Evolutionary conservation across 2,113 vertebrate genomes (phyloP).

Genomic region (Oplegnathus fasciatus): DNA sequence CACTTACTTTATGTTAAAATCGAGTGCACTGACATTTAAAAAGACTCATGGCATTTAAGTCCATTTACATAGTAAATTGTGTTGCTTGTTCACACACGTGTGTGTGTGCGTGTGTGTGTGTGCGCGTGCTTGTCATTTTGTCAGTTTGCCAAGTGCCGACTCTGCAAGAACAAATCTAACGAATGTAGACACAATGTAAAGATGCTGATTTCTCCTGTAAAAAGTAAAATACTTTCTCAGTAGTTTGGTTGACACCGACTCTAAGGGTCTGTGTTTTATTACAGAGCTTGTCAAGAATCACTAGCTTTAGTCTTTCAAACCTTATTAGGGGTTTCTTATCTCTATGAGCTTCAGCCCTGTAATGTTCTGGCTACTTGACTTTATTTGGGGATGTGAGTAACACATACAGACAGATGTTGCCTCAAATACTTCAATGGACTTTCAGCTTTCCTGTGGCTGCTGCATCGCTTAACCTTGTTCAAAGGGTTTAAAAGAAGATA

Average conservation of each 20-base stretch:
- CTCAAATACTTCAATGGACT: constrained; percentile 14
- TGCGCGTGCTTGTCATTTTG: constrained; percentile 10
- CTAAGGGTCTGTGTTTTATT: background rate
- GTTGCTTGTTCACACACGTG: constrained; percentile 46
- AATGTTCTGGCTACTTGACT: background rate
- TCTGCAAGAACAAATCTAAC: constrained; percentile 30
- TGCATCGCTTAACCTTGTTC: constrained; percentile 5
- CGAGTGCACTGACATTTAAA: constrained; percentile 70
- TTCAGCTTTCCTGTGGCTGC: background rate
- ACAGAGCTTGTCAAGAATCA: constrained; percentile 9
- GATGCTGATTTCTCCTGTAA: background rate
- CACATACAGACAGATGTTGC: constrained; percentile 31
- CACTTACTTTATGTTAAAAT: constrained; percentile 43
- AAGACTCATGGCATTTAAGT: constrained; percentile 66
- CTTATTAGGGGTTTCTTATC: constrained; percentile 12
- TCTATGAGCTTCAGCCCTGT: background rate
- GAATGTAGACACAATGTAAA: background rate
- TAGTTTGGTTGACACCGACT: background rate
- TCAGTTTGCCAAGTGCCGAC: constrained; percentile 37
- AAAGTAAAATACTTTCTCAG: background rate
- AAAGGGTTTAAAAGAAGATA: constrained; percentile 6
- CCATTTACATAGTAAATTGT: constrained; percentile 68
- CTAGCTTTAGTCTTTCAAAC: constrained; percentile 18
- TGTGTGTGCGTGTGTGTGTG: background rate
- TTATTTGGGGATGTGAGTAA: constrained; percentile 32